phyloP scores from a whole-genome alignment of 2,888 invertebrate genomes.

The Pollenia griseotomentosa region DNA sequence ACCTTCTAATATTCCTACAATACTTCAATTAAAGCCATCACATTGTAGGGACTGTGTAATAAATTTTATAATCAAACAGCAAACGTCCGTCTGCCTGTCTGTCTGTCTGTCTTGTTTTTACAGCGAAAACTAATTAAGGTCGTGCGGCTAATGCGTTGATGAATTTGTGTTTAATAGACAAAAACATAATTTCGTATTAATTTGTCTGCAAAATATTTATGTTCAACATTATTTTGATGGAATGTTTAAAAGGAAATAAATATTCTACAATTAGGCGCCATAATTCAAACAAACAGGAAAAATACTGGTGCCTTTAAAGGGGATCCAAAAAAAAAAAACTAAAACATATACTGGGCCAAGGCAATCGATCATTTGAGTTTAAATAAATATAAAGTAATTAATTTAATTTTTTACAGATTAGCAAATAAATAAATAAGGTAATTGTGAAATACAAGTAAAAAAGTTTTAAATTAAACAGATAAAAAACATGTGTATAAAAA shows the following conservation, averaged over 20 bases:
- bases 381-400: too few relatives aligned
- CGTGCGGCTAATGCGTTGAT: constrained; percentile 21
- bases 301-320: background rate
- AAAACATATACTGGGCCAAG: background rate
- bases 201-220: constrained; percentile 54
- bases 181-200: constrained; percentile 45
- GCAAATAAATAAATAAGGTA: too few relatives aligned
- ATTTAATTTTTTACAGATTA: too few relatives aligned
- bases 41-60: background rate
- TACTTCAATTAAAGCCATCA: background rate
- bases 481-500: too few relatives aligned
- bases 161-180: constrained; percentile 32
- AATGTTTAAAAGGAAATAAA: constrained; percentile 4
- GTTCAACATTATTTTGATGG: constrained; percentile 23
- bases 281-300: background rate
- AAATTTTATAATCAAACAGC: constrained; percentile 30
- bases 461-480: too few relatives aligned
- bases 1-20: background rate
- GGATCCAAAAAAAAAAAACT: too few relatives aligned
- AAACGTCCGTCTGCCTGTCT: background rate
- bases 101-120: background rate
- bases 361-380: background rate
- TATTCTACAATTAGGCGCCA: constrained; percentile 30
- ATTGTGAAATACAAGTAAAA: too few relatives aligned
- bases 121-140: constrained; percentile 45